Percentiles rank a stretch among this genome's conserved stretches.
Evolutionary conservation across 2,888 invertebrate species (phyloP).

Genomic region (Drosophila borborema): DNA sequence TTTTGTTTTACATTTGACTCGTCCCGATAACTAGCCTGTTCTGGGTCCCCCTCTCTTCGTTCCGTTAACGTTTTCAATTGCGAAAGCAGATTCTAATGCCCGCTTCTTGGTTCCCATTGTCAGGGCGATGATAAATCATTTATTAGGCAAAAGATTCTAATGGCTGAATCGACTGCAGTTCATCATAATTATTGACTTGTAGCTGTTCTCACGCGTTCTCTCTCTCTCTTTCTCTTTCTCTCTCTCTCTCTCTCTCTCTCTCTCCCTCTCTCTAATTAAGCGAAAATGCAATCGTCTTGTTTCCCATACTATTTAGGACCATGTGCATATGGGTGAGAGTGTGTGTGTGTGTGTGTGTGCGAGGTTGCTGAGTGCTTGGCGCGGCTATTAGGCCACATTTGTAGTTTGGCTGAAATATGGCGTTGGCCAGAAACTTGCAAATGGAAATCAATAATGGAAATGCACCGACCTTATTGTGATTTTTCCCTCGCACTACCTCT

Average conservation of each 20-base stretch:
- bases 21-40: too few relatives aligned
- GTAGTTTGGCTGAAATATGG: slow-evolving; percentile 36
- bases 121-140: slow-evolving; percentile 41
- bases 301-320: slow-evolving; percentile 2
- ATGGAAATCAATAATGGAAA: slow-evolving; percentile 74
- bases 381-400: slow-evolving; percentile 23
- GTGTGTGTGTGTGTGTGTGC: not conserved
- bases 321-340: not conserved
- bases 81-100: slow-evolving; percentile 1
- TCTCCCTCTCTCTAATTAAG: not conserved
- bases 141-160: slow-evolving; percentile 46
- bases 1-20: too few relatives aligned
- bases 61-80: too few relatives aligned
- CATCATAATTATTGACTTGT: slow-evolving; percentile 14
- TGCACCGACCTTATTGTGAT: slow-evolving; percentile 38
- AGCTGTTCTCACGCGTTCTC: not conserved
- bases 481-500: slow-evolving; percentile 10
- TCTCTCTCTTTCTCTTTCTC: too few relatives aligned
- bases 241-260: not conserved
- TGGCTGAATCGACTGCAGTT: slow-evolving; percentile 15
- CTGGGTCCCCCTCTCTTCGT: too few relatives aligned
- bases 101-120: not conserved
- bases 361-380: not conserved
- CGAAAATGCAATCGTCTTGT: not conserved
- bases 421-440: slow-evolving; percentile 47